Evolutionary conservation across 1,140 invertebrate species (phyloP), one percentile per base, ranked within the genome.

Genomic region (Patella vulgata): DNA sequence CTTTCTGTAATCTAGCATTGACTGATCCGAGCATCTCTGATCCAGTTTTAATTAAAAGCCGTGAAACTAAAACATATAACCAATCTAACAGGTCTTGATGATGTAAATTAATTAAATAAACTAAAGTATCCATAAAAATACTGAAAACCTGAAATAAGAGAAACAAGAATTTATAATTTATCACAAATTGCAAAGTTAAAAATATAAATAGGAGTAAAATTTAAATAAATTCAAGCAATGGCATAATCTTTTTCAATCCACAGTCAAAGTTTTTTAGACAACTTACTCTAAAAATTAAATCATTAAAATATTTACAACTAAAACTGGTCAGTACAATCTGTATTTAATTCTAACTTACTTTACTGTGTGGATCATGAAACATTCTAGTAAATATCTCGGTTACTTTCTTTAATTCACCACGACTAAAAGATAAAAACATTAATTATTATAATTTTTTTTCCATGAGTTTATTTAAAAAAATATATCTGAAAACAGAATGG

Each of bases 301-400:
- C 17, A 50, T 21, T 6, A 23, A 8, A 27, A 27, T 27, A 25
- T 28, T 50, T 23, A 9, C 6, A 5, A 50, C 9, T 47, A 23
- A 17, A 47, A 23, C 6, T 28, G n/a, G n/a, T 50, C 47, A 2
- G 8, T 17, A 50, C 9, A 27, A 11, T 50, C 21, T 17, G n/a
- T 6, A 50, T 21, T 23, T 27, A 28, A n/a, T 23, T 23, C 47
- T 11, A 48, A 72, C 75, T 76, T 78, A 88, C 88, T 85, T 97
- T 97, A 2, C 93, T 96, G 80, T 97, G 94, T n/a, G 94, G 93
- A 82, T 98, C 95, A 88, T 96, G 94, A 75, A 98, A 97, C 93
- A 97, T 95, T 86, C 94, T 93, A 44, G 93, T 92, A 77, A 97
- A 94, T 64, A 96, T 91, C 72, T 97, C 95, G 0, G 93, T 94